Evolutionary conservation across 2,888 invertebrate species (phyloP).

Genomic region (Cynaeus angustus): DNA sequence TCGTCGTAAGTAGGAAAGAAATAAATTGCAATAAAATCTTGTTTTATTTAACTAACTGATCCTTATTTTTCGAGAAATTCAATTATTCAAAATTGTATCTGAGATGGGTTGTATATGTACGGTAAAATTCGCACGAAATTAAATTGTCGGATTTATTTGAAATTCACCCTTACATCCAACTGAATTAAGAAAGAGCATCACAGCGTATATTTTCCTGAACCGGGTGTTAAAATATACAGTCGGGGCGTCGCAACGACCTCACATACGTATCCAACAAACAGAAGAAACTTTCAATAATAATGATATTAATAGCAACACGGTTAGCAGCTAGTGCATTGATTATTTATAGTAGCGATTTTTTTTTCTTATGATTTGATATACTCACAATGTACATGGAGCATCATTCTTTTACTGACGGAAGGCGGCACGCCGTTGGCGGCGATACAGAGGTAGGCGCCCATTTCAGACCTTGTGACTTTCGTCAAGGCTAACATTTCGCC

Average conservation of each 20-base stretch:
- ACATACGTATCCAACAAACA: background rate
- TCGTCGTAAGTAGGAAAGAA: background rate
- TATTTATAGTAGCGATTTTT: background rate
- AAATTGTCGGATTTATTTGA: slow-evolving; percentile 17
- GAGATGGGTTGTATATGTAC: slow-evolving; percentile 11
- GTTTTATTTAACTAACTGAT: slow-evolving; percentile 18
- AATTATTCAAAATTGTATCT: slow-evolving; percentile 17
- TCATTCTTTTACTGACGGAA: slow-evolving; percentile 91
- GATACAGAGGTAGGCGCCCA: slow-evolving; percentile 92
- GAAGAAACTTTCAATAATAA: background rate
- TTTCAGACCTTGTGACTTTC: slow-evolving; percentile 91
- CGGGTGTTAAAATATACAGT: background rate
- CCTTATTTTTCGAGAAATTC: slow-evolving; percentile 23
- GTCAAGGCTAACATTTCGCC: slow-evolving; percentile 87
- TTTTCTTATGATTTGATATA: too few relatives aligned
- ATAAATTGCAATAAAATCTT: slow-evolving; percentile 17
- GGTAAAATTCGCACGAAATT: slow-evolving; percentile 12
- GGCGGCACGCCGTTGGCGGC: slow-evolving; percentile 92
- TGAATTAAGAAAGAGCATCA: slow-evolving; percentile 1
- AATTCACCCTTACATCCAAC: slow-evolving; percentile 3
- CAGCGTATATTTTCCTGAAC: background rate
- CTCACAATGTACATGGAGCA: slow-evolving; percentile 94
- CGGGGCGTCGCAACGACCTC: slow-evolving; percentile 1
- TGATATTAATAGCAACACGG: background rate
- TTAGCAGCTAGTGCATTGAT: too few relatives aligned